A percentile compares a stretch with the other conserved stretches of the same genome.
Conservation (phyloP, 2,888 invertebrate genomes). For the Drosophila paramelanica region DNA sequence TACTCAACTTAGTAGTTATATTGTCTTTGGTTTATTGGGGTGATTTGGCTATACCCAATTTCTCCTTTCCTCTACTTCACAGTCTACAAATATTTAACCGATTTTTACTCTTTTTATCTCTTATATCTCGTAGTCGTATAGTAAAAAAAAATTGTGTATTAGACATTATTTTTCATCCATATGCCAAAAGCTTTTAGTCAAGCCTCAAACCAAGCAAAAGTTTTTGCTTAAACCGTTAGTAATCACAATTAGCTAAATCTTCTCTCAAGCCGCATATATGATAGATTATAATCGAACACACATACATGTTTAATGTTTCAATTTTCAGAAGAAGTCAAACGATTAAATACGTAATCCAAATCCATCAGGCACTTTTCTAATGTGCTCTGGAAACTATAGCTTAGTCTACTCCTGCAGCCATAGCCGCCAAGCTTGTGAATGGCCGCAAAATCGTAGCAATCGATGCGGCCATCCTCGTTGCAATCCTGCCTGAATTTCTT, state of each 20-base stretch:
- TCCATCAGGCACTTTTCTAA: slow-evolving; percentile 85
- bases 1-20: too few species aligned
- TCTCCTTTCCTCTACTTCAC: too few species aligned
- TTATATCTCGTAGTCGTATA: slow-evolving; percentile 2
- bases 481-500: slow-evolving; percentile 88
- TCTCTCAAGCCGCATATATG: too few species aligned
- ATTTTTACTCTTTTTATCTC: too few species aligned
- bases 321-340: slow-evolving; percentile 30
- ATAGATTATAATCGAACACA: too few species aligned
- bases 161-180: not conserved
- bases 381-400: slow-evolving; percentile 87
- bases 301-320: too few species aligned
- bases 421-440: slow-evolving; percentile 92
- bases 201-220: slow-evolving; percentile 33
- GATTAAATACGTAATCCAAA: slow-evolving; percentile 50
- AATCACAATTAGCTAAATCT: not conserved
- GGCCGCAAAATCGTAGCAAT: slow-evolving; percentile 92
- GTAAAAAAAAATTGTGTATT: too few species aligned
- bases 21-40: too few species aligned
- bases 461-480: slow-evolving; percentile 90
- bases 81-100: too few species aligned
- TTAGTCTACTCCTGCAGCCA: slow-evolving; percentile 88
- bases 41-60: too few species aligned
- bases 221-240: slow-evolving; percentile 10
- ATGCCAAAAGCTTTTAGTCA: slow-evolving; percentile 14